Evolutionary conservation across 2,888 invertebrate species (phyloP).

Genomic region (Chouioia cunea): DNA sequence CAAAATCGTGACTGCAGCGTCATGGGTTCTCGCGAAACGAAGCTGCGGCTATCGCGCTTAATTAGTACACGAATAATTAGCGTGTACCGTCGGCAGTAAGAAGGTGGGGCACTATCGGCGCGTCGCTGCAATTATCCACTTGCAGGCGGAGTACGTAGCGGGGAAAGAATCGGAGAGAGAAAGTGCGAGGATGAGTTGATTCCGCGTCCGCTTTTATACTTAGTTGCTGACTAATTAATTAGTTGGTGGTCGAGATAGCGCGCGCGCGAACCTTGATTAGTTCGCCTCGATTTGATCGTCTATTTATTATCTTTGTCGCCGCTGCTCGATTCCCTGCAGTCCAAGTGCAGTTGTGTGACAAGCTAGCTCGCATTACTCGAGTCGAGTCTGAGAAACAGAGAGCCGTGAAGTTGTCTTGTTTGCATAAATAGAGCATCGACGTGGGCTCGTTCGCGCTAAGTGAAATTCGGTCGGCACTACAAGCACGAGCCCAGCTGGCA

Average conservation of each 20-base stretch:
- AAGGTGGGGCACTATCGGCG: background rate
- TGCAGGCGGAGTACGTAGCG: background rate
- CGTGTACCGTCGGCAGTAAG: conserved; percentile 42
- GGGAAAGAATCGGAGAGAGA: too few species aligned
- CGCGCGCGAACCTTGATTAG: conserved; percentile 53
- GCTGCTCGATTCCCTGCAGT: background rate
- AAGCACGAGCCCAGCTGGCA: too few species aligned
- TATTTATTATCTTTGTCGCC: conserved; percentile 52
- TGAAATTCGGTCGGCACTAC: too few species aligned
- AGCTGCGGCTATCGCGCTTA: conserved; percentile 52
- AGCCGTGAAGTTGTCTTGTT: too few species aligned
- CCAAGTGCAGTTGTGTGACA: too few species aligned
- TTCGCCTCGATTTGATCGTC: conserved; percentile 54
- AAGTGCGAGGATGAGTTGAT: conserved; percentile 3
- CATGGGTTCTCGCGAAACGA: conserved; percentile 30
- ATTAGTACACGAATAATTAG: conserved; percentile 60
- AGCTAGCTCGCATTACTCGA: too few species aligned
- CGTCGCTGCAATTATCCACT: background rate
- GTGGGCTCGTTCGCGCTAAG: too few species aligned
- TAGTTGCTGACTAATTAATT: conserved; percentile 59
- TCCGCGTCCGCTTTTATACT: conserved; percentile 37
- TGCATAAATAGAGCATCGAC: too few species aligned
- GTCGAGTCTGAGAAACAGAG: too few species aligned
- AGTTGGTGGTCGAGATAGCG: conserved; percentile 43
- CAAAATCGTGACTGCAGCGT: too few species aligned